A percentile compares a stretch with the other conserved stretches of the same genome.
phyloP scores from a whole-genome alignment of 1,140 invertebrate species.

The Bathynomus jamesi region DNA sequence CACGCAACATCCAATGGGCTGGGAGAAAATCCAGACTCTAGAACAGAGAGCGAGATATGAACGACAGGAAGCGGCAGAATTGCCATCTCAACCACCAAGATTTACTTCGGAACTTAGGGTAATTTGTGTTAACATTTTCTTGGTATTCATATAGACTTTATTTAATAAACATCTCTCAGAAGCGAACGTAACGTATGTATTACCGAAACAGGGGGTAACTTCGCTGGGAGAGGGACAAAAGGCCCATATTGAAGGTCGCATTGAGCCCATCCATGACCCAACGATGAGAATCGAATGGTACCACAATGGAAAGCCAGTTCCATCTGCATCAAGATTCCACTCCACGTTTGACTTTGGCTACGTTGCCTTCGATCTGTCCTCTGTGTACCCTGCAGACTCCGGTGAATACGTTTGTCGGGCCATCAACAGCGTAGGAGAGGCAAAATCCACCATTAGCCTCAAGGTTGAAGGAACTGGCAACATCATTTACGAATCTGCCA shows the following conservation, averaged over 20 bases:
- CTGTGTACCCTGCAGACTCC: slow-evolving; percentile 83
- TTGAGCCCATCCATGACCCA: slow-evolving; percentile 83
- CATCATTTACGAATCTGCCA: slow-evolving; percentile 87
- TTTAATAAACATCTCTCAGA: no score
- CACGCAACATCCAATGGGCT: slow-evolving; percentile 83
- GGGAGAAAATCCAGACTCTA: slow-evolving; percentile 82
- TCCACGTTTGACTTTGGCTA: slow-evolving; percentile 94
- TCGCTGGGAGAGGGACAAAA: slow-evolving; percentile 76
- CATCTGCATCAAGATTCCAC: slow-evolving; percentile 78
- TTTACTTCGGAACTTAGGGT: slow-evolving; percentile 67
- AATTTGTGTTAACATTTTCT: no score
- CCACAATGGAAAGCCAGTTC: slow-evolving; percentile 78
- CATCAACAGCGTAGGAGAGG: slow-evolving; percentile 78
- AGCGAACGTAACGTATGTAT: no score
- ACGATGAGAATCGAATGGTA: slow-evolving; percentile 84
- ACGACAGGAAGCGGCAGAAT: slow-evolving; percentile 70
- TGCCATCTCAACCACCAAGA: slow-evolving; percentile 63
- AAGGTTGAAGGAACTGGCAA: slow-evolving; percentile 63
- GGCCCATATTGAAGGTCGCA: slow-evolving; percentile 82
- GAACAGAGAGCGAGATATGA: slow-evolving; percentile 71
- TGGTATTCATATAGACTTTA: no score
- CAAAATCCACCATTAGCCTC: slow-evolving; percentile 31
- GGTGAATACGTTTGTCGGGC: slow-evolving; percentile 87
- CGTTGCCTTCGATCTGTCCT: slow-evolving; percentile 80
- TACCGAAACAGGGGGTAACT: slow-evolving; percentile 73